These are phyloP conservation scores for Gymnoscopelus braueri DNA, from an alignment of 2,797 vertebrate species.

Conservation along the genomic window DNA sequence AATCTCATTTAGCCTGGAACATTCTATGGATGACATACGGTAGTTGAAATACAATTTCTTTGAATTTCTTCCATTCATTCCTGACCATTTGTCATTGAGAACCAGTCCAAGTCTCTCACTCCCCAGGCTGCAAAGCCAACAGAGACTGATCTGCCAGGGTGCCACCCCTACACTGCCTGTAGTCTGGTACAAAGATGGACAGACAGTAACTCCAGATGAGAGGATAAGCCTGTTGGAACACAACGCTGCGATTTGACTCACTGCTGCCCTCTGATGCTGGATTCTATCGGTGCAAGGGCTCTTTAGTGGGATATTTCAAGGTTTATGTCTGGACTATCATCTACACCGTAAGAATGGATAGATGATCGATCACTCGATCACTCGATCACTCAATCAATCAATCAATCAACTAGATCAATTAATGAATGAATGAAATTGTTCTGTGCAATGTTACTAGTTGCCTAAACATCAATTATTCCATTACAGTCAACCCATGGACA, in stretches of 20 bases:
- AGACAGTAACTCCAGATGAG: slow-evolving; percentile 28
- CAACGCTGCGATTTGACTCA: slow-evolving; percentile 44
- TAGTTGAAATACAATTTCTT: no score
- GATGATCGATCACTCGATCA: background rate
- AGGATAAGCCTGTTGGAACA: slow-evolving; percentile 31
- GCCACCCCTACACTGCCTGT: slow-evolving; percentile 4
- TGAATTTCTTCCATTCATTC: background rate
- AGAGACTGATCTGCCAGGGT: slow-evolving; percentile 45
- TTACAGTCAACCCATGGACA: slow-evolving; percentile 48
- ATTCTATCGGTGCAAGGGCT: slow-evolving; percentile 46
- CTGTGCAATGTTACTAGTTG: no score
- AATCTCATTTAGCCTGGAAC: no score
- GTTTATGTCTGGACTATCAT: slow-evolving; percentile 25
- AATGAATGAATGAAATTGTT: no score
- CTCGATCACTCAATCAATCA: background rate
- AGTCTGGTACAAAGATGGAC: slow-evolving; percentile 50
- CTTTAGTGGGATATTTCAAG: background rate
- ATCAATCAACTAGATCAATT: background rate
- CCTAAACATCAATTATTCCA: no score
- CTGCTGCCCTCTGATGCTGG: slow-evolving; percentile 45
- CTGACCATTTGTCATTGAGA: slow-evolving; percentile 46
- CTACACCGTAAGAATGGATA: slow-evolving; percentile 50
- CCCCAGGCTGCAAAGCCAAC: slow-evolving; percentile 31
- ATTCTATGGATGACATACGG: no score
- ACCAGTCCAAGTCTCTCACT: slow-evolving; percentile 18